phyloP scores from a whole-genome alignment of 2,113 vertebrate species.

The Festucalex cinctus region DNA sequence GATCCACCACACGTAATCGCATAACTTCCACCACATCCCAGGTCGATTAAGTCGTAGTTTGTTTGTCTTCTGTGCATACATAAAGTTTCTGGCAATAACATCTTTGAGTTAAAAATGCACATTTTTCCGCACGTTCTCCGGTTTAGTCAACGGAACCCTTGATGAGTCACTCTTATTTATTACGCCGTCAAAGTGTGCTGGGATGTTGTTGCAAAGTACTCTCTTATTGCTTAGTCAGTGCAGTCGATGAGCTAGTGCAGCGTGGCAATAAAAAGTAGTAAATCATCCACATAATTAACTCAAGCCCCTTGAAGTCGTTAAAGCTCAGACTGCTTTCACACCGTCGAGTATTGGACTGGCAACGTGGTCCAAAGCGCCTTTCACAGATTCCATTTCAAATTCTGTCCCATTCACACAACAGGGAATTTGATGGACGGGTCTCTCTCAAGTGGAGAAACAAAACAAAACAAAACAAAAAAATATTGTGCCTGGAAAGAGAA shows the following conservation, averaged over 20 bases:
- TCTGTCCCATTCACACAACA: background rate
- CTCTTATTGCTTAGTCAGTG: slow-evolving; percentile 8
- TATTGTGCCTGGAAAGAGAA: no score
- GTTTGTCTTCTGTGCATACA: background rate
- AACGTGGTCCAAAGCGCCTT: background rate
- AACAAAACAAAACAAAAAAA: no score
- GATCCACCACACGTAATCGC: no score
- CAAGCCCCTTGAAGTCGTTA: background rate
- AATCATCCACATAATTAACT: slow-evolving; percentile 7
- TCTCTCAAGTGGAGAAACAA: no score
- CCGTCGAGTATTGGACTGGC: background rate
- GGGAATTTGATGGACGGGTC: no score
- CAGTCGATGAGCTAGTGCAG: slow-evolving; percentile 1
- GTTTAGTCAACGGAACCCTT: background rate
- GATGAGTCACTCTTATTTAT: slow-evolving; percentile 1
- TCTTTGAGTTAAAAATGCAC: background rate
- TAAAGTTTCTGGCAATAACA: background rate
- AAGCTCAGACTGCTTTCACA: slow-evolving; percentile 2
- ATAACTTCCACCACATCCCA: background rate
- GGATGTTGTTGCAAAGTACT: slow-evolving; percentile 1
- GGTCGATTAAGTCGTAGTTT: background rate
- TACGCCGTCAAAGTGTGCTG: background rate
- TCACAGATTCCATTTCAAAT: background rate
- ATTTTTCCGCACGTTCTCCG: background rate
- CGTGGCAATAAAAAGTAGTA: slow-evolving; percentile 6